Conservation (phyloP, 2,888 invertebrate species). For the Lagria hirta region DNA sequence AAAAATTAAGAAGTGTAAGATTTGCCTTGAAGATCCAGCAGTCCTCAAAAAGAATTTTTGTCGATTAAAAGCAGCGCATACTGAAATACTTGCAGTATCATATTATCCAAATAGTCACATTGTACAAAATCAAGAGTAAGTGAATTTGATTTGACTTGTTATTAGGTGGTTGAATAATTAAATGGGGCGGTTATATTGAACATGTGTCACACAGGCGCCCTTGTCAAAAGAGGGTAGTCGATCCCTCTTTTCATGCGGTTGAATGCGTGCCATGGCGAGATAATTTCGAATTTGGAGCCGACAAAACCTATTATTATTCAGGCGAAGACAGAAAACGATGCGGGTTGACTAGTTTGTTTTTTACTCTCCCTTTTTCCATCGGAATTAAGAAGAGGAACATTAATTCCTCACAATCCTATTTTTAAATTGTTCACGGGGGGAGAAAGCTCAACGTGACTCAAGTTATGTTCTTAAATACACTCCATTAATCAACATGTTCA, state of each 20-base stretch:
- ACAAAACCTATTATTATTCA: slow-evolving; percentile 4
- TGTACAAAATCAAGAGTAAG: slow-evolving; percentile 15
- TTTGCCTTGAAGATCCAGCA: too few species aligned
- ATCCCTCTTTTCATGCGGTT: slow-evolving; percentile 6
- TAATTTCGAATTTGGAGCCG: slow-evolving; percentile 4
- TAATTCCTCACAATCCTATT: too few species aligned
- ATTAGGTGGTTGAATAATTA: slow-evolving; percentile 19
- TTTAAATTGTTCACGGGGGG: too few species aligned
- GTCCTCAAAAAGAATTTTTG: too few species aligned
- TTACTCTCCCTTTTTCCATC: too few species aligned
- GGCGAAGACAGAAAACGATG: slow-evolving; percentile 7
- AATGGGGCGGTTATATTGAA: slow-evolving; percentile 15
- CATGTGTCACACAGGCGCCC: slow-evolving; percentile 5
- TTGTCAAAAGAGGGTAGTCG: slow-evolving; percentile 3
- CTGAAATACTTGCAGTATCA: slow-evolving; percentile 11
- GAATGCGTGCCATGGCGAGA: slow-evolving; percentile 9
- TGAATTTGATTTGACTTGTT: slow-evolving; percentile 17
- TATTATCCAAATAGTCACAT: too few species aligned
- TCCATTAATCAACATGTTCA: too few species aligned
- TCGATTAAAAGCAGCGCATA: too few species aligned
- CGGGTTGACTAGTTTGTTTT: slow-evolving; percentile 10
- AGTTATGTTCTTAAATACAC: too few species aligned
- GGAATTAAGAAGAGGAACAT: too few species aligned
- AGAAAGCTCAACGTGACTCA: too few species aligned
- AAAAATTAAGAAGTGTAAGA: too few species aligned